Percentiles rank a stretch among this genome's conserved stretches.
These are phyloP conservation scores for Congeria kusceri DNA, from an alignment of 2,888 invertebrate species.

Conservation along the genomic window DNA sequence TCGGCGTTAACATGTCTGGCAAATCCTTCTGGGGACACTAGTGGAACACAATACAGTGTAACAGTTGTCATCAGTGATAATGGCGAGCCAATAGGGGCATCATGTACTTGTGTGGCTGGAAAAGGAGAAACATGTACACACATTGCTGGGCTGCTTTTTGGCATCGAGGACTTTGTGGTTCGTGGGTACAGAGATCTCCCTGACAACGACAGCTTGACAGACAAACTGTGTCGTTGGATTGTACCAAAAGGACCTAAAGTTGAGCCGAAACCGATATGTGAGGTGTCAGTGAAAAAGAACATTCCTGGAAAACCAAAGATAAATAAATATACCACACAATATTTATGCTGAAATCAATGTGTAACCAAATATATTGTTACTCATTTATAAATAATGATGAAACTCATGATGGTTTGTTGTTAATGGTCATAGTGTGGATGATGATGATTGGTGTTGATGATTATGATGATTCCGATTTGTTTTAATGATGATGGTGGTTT, in stretches of 20 bases:
- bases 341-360: too few species aligned
- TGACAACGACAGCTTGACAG: constrained; percentile 8
- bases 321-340: too few species aligned
- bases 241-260: constrained; percentile 8
- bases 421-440: too few species aligned
- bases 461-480: too few species aligned
- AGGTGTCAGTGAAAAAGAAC: neutral
- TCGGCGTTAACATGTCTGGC: constrained; percentile 22
- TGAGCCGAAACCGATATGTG: constrained; percentile 1
- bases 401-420: too few species aligned
- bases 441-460: too few species aligned
- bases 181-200: constrained; percentile 19
- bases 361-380: too few species aligned
- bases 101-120: constrained; percentile 34
- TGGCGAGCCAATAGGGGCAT: constrained; percentile 27
- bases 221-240: constrained; percentile 31
- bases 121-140: constrained; percentile 32
- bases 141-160: constrained; percentile 31
- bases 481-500: too few species aligned
- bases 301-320: constrained; percentile 1
- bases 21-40: constrained; percentile 34
- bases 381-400: too few species aligned
- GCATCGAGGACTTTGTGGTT: constrained; percentile 24
- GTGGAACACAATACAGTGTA: constrained; percentile 34
- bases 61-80: constrained; percentile 10